A percentile compares a stretch with the other conserved stretches of the same genome.
Conservation (phyloP, 2,113 vertebrate species). For the Peromyscus californicus region DNA sequence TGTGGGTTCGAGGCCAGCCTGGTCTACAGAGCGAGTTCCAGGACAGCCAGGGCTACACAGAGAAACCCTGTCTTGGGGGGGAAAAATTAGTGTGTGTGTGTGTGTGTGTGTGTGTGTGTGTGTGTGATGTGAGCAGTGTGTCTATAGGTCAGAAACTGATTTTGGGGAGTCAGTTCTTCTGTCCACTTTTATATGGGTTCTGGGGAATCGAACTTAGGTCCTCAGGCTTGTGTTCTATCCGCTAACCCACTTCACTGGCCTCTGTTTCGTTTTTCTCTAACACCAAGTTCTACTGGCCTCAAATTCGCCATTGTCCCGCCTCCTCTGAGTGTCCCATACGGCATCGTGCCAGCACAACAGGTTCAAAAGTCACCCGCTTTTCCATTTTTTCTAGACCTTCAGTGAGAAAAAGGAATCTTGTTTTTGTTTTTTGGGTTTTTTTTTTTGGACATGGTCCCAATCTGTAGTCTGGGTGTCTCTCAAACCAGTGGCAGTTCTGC, state of each 20-base stretch:
- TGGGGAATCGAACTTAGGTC: neutral
- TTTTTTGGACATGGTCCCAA: neutral
- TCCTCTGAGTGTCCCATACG: too few relatives aligned
- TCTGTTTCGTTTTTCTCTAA: neutral
- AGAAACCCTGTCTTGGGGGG: neutral
- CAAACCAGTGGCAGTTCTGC: neutral
- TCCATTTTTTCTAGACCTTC: neutral
- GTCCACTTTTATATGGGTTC: neutral
- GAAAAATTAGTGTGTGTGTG: too few relatives aligned
- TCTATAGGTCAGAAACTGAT: neutral
- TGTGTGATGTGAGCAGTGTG: too few relatives aligned
- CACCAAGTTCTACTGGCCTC: neutral
- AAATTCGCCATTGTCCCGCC: too few relatives aligned
- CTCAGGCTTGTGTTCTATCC: neutral
- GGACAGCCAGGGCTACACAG: neutral
- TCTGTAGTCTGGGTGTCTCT: neutral
- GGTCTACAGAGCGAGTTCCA: neutral
- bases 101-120: neutral
- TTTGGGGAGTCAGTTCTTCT: neutral
- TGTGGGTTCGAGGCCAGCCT: neutral
- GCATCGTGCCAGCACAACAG: fast-evolving
- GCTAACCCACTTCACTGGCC: neutral
- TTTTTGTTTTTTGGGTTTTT: neutral
- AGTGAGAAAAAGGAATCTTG: neutral
- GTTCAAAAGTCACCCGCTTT: neutral